These are phyloP conservation scores for Eudemis profundana DNA, from an alignment of 2,888 invertebrate species.

Conservation along the genomic window DNA sequence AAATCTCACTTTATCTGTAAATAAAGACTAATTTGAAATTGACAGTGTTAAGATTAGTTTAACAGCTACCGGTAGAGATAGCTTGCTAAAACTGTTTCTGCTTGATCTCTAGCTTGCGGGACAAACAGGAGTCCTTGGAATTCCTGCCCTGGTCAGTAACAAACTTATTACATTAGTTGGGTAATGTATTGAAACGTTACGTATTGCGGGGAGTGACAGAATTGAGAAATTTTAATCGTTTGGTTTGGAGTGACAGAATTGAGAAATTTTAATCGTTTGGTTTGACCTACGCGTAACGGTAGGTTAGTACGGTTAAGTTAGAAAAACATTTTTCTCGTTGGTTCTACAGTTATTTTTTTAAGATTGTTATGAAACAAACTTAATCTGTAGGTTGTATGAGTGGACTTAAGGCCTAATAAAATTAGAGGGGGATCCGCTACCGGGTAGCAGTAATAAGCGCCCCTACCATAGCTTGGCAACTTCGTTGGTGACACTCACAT, in stretches of 20 bases:
- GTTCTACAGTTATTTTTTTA: no score
- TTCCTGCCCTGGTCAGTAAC: constrained; percentile 93
- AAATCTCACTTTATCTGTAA: constrained; percentile 17
- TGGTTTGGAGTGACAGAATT: constrained; percentile 51
- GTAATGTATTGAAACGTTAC: constrained; percentile 48
- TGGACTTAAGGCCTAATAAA: no score
- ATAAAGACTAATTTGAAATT: constrained; percentile 24
- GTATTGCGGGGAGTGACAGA: constrained; percentile 50
- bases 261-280: constrained; percentile 48
- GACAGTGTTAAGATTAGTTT: constrained; percentile 1
- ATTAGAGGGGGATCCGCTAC: no score
- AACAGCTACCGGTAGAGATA: constrained; percentile 16
- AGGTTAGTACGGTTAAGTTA: not conserved
- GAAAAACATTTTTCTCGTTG: no score
- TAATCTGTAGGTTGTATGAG: no score
- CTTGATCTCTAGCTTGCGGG: constrained; percentile 90
- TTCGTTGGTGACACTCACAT: no score
- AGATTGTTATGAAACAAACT: no score
- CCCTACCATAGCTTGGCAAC: no score
- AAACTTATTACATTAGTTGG: constrained; percentile 70
- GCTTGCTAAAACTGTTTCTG: constrained; percentile 63
- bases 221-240: constrained; percentile 49
- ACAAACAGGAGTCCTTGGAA: constrained; percentile 91
- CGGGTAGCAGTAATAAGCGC: no score
- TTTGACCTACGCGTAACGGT: constrained; percentile 21